Evolutionary conservation across 2,888 invertebrate species (phyloP), one percentile per base, ranked within the genome.

Genomic region (Agrochola lychnidis): DNA sequence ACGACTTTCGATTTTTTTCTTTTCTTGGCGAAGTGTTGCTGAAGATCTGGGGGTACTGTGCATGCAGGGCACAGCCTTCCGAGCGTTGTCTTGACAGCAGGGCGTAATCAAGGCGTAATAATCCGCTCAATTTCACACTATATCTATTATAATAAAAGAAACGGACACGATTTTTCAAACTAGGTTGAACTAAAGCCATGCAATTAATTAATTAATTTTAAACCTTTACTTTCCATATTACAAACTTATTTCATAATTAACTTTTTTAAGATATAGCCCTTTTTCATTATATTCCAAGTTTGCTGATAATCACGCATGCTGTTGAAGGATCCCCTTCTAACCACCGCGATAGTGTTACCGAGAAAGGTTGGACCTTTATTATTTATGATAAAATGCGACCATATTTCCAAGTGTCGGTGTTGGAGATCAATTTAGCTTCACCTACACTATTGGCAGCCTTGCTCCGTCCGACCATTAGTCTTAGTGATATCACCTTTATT

Each of bases 381-480:
- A 89, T 88, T 80, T 89, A 88, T 91, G 91, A 91, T 89, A 85
- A 86, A 91, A 86, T 82, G 86, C 82, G 70, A 73, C 83, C 83
- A 92, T 91, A 90, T 91, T 90, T 91, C 87, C 75, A 84, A 78
- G 82, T 87, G 89, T 85, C 86, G 82, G 86, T 84, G 82, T 85
- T 76, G 84, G 83, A 89, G 83, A 90, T 91, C 89, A 88, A 91
- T 91, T 90, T 90, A 86, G 88, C 90, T 82, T 90, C 90, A 84
- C 87, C 88, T 88, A 82, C 77, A 80, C 82, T 88, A 88, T 89
- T 85, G 82, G 81, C 69, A 79, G 76, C 75, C 53, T 78, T 66
- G 59, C 51, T 68, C 67, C 75, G 83, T 76, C 77, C 56, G 36
- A 56, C 84, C 86, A 90, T 91, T 91, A 89, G 81, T 90, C 88